Conservation (phyloP, 2,797 vertebrate species). For the Notoglanidium macrostoma region DNA sequence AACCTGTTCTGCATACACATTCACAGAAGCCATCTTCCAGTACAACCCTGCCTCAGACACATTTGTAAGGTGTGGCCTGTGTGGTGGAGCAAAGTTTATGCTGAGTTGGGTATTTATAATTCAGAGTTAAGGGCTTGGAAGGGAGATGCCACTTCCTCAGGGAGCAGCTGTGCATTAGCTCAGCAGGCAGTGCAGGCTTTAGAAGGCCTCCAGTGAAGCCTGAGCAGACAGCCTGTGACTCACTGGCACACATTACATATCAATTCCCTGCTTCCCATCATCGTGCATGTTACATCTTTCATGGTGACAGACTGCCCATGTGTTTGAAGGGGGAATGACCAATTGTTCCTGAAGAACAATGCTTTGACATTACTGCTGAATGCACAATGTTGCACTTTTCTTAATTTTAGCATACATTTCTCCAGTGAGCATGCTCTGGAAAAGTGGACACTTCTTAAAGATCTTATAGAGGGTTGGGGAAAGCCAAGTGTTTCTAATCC, state of each 20-base stretch:
- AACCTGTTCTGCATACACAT: not conserved
- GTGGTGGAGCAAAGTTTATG: slow-evolving; percentile 50
- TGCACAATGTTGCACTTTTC: not conserved
- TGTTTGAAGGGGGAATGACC: slow-evolving; percentile 16
- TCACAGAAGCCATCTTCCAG: not conserved
- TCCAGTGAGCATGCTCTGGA: not conserved
- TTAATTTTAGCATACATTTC: not conserved
- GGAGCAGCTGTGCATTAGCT: slow-evolving; percentile 55
- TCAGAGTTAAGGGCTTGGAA: slow-evolving; percentile 57
- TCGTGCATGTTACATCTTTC: not conserved
- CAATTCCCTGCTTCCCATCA: not conserved
- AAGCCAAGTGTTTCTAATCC: not conserved
- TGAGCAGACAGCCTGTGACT: slow-evolving; percentile 37
- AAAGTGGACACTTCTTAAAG: not conserved
- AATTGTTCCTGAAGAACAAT: not conserved
- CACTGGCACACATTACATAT: slow-evolving; percentile 4
- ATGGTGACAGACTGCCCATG: not conserved
- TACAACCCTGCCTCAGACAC: slow-evolving; percentile 6
- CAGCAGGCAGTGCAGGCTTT: slow-evolving; percentile 47
- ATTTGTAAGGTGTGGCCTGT: slow-evolving; percentile 44
- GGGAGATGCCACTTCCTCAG: slow-evolving; percentile 55
- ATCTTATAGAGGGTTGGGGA: not conserved
- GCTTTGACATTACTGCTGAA: not conserved
- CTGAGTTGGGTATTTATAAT: slow-evolving; percentile 57
- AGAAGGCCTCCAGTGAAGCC: slow-evolving; percentile 34